Evolutionary conservation across 1,140 invertebrate species (phyloP).

Genomic region (Trichonephila clavipes): DNA sequence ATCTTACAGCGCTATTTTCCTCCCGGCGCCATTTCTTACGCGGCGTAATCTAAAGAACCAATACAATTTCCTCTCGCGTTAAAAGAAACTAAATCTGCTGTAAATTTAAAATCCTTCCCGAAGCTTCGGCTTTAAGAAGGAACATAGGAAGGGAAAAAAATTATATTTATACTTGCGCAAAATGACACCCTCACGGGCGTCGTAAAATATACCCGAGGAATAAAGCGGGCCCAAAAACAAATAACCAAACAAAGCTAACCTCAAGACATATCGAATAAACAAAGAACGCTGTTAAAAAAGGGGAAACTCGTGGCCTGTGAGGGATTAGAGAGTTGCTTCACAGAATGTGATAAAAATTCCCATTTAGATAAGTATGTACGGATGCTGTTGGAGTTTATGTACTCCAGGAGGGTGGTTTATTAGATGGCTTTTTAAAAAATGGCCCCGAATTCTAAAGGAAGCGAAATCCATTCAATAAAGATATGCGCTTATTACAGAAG

Average conservation of each 20-base stretch:
- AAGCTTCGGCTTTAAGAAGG: no score
- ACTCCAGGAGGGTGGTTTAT: conserved; percentile 61
- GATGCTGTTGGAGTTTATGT: conserved; percentile 70
- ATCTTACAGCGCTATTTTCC: background rate
- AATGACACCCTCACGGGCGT: conserved; percentile 43
- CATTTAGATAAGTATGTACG: conserved; percentile 76
- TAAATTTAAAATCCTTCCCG: conserved; percentile 58
- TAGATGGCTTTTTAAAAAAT: conserved; percentile 71
- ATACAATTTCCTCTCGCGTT: conserved; percentile 52
- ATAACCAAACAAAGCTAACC: conserved; percentile 58
- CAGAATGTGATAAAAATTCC: conserved; percentile 67
- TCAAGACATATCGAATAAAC: conserved; percentile 75
- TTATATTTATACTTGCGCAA: conserved; percentile 50
- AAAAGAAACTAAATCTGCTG: conserved; percentile 62
- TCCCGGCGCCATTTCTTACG: conserved; percentile 15
- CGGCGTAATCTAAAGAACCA: conserved; percentile 58
- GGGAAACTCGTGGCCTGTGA: conserved; percentile 42
- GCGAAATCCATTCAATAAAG: conserved; percentile 59
- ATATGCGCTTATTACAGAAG: conserved; percentile 59
- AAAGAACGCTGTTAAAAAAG: conserved; percentile 63
- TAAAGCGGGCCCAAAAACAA: background rate
- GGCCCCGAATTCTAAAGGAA: conserved; percentile 13
- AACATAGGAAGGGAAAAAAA: background rate
- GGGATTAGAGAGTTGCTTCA: conserved; percentile 62
- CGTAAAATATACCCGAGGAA: conserved; percentile 49